phyloP scores from a whole-genome alignment of 2,113 vertebrate species.

The Heteronetta atricapilla region DNA sequence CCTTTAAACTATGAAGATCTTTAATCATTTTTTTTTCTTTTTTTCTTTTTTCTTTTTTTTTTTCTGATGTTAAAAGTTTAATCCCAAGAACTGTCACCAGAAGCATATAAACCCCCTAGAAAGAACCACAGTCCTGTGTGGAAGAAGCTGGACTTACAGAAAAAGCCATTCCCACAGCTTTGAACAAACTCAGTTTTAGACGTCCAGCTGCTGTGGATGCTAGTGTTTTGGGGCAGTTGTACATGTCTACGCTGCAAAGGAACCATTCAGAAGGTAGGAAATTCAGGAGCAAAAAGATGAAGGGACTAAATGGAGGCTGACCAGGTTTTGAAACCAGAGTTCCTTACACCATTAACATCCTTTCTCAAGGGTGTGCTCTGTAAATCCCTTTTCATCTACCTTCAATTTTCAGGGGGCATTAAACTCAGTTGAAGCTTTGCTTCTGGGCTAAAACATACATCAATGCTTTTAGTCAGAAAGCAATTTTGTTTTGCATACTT shows the following conservation, averaged over 20 bases:
- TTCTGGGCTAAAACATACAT: neutral
- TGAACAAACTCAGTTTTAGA: neutral
- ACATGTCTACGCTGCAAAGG: neutral
- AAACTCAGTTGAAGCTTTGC: neutral
- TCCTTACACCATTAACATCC: neutral
- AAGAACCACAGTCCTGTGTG: neutral
- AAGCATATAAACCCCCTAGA: neutral
- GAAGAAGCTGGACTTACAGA: neutral
- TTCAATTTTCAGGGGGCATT: neutral
- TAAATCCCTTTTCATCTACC: neutral
- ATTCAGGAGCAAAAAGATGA: neutral
- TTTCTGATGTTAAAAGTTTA: neutral
- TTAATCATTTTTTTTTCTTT: neutral
- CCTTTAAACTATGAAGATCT: neutral
- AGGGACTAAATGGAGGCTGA: neutral
- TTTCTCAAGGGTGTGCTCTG: neutral
- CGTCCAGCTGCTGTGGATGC: neutral
- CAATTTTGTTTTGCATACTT: slow-evolving; percentile 24
- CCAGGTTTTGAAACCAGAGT: neutral
- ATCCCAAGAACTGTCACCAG: neutral
- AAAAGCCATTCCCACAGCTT: neutral
- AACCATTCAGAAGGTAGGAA: neutral
- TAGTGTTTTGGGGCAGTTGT: neutral
- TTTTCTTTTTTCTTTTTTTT: neutral
- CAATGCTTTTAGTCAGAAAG: neutral